Conservation (phyloP, 2,797 vertebrate species). For the Pantherophis vulpinus region DNA sequence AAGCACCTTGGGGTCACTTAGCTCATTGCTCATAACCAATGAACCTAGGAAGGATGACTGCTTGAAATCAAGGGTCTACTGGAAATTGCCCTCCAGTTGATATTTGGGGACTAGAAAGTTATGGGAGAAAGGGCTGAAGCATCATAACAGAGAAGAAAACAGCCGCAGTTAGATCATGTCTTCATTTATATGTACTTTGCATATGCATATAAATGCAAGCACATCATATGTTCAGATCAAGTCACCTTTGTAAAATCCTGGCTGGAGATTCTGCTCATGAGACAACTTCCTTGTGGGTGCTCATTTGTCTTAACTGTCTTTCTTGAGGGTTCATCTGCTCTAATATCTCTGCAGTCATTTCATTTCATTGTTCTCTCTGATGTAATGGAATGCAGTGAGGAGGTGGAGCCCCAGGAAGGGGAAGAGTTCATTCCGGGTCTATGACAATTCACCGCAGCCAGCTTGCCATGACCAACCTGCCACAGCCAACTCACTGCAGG, state of each 20-base stretch:
- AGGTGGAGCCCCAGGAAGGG: no score
- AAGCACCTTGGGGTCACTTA: not conserved
- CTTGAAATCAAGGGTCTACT: not conserved
- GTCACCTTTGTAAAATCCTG: not conserved
- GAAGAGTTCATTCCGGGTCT: no score
- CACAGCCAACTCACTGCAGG: no score
- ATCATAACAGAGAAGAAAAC: not conserved
- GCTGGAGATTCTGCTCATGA: not conserved
- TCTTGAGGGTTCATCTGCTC: not conserved
- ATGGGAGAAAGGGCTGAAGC: not conserved
- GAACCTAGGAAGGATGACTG: not conserved
- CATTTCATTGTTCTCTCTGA: not conserved
- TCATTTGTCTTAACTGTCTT: not conserved
- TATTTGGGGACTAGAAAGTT: not conserved
- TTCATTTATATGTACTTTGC: not conserved
- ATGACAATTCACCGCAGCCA: no score
- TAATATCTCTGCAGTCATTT: not conserved
- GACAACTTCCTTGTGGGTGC: not conserved
- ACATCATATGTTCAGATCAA: not conserved
- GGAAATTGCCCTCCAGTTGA: not conserved
- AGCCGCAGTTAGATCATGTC: not conserved
- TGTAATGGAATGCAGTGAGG: no score
- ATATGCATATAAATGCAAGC: not conserved
- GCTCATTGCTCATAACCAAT: constrained; percentile 26
- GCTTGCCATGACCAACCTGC: no score